Evolutionary conservation across 2,888 invertebrate species (phyloP), one percentile per base, ranked within the genome.

Genomic region (Helleia helle): DNA sequence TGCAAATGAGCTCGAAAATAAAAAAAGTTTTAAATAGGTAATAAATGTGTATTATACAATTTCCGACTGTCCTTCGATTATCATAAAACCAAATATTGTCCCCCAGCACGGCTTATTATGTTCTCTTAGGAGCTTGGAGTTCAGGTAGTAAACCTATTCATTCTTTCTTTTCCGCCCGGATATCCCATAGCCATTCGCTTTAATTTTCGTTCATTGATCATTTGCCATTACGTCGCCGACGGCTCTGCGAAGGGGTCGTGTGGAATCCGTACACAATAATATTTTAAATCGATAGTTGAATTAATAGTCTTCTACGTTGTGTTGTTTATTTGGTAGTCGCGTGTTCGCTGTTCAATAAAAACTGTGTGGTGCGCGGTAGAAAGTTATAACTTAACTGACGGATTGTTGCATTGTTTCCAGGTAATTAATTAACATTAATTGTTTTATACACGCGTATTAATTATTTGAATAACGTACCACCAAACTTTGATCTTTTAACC

Each of bases 1-100:
- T 67, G 71, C 67, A 56, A 65, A 68, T 61, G 12, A 34, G 34
- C 34, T 12, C 22, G 9, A 11, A 34, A 34, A 34, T 22, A 22
- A 18, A 34, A 31, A 34, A 22, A 22, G 44, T 42, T 42, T 40
- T 40, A 43, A 40, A 15, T 15, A 15, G n/a, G n/a, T n/a, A n/a
- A n/a, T n/a, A n/a, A n/a, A n/a, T n/a, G n/a, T n/a, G n/a, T n/a
- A n/a, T n/a, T n/a, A n/a, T n/a, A n/a, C n/a, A n/a, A n/a, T n/a
- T n/a, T n/a, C n/a, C n/a, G n/a, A n/a, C n/a, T n/a, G n/a, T n/a
- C n/a, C n/a, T n/a, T n/a, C n/a, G n/a, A n/a, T n/a, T n/a, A 27
- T 6, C 11, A 18, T 14, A 41, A 9, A 5, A 15, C 2, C 15
- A 8, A 2, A n/a, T 30, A n/a, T 29, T 4, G 4, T 8, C 14